Conservation (phyloP, 2,888 invertebrate genomes). For the Aphodius granarius region DNA sequence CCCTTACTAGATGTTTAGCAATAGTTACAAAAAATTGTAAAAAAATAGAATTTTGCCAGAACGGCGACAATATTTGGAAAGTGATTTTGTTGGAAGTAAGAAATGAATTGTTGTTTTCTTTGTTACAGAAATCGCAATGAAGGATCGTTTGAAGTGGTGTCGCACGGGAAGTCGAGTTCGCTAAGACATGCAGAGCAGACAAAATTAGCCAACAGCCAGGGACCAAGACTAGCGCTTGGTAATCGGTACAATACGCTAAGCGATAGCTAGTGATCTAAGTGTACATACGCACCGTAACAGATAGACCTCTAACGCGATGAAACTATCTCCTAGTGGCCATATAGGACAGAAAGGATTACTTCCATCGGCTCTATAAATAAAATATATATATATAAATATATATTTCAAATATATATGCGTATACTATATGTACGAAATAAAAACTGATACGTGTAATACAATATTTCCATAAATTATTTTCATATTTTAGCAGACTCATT, state of each 20-base stretch:
- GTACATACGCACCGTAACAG: slow-evolving; percentile 22
- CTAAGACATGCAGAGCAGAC: slow-evolving; percentile 54
- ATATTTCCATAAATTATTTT: slow-evolving; percentile 24
- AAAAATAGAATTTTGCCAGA: too few species aligned
- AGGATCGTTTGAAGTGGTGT: slow-evolving; percentile 62
- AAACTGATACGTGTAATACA: slow-evolving; percentile 21
- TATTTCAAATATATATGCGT: not conserved
- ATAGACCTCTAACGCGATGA: slow-evolving; percentile 34
- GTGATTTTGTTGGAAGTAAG: not conserved
- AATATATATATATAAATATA: slow-evolving; percentile 5
- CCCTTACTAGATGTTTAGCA: too few species aligned
- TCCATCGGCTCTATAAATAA: slow-evolving; percentile 24
- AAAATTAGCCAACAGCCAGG: slow-evolving; percentile 54
- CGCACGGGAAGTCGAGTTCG: slow-evolving; percentile 58
- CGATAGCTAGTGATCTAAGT: slow-evolving; percentile 55
- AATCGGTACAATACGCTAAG: slow-evolving; percentile 67
- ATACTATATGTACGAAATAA: not conserved
- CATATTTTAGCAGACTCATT: slow-evolving; percentile 17
- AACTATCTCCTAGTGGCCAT: slow-evolving; percentile 38
- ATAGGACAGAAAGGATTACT: slow-evolving; percentile 34
- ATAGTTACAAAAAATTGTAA: too few species aligned
- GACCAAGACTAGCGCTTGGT: slow-evolving; percentile 61
- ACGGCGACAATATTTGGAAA: too few species aligned
- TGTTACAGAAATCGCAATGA: slow-evolving; percentile 55
- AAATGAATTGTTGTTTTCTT: slow-evolving; percentile 8